These are phyloP conservation scores for Empidonax alnorum DNA, from an alignment of 2,113 vertebrate species.

Conservation along the genomic window DNA sequence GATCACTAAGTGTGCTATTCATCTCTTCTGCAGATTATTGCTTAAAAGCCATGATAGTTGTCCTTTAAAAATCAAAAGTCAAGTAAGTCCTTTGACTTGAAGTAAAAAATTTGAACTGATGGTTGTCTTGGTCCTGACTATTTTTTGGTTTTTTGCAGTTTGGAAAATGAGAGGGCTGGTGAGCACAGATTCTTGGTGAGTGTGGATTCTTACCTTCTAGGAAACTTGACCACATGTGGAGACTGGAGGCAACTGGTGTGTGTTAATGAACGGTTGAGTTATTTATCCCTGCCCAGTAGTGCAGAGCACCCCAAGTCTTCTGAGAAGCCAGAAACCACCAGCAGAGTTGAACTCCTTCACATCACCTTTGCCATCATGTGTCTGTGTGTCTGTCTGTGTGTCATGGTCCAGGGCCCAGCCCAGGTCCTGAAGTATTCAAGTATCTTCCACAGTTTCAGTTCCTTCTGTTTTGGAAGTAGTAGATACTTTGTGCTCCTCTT, in stretches of 20 bases:
- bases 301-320: background rate
- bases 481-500: background rate
- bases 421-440: background rate
- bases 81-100: background rate
- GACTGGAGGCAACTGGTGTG: background rate
- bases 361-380: background rate
- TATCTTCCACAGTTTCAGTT: background rate
- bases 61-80: background rate
- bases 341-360: background rate
- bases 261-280: background rate
- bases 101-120: background rate
- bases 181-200: background rate
- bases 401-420: background rate
- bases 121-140: background rate
- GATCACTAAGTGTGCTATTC: background rate
- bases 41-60: background rate
- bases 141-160: background rate
- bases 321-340: background rate
- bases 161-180: background rate
- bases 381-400: background rate
- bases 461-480: background rate
- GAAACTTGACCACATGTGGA: fast-evolving
- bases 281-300: background rate
- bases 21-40: background rate
- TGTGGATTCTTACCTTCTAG: background rate